Evolutionary conservation across 2,888 invertebrate genomes (phyloP).

Genomic region (Cartodere bifasciata): DNA sequence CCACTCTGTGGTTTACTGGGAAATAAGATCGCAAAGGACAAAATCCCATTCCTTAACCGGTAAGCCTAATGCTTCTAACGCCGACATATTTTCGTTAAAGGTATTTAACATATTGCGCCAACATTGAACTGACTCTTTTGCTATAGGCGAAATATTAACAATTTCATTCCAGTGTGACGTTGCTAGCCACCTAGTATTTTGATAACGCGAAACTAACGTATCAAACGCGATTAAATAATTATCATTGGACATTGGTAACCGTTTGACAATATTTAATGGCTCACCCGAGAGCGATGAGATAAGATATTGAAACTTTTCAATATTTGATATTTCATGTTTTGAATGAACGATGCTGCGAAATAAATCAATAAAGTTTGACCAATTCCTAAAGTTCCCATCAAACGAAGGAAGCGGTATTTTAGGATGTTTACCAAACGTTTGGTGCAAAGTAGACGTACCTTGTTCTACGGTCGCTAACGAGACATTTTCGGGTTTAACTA

Average conservation of each 20-base stretch:
- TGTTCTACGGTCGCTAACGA: no score
- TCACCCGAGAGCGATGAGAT: not conserved
- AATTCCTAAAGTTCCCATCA: not conserved
- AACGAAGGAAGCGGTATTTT: not conserved
- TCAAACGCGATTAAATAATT: not conserved
- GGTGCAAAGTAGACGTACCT: no score
- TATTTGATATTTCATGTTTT: not conserved
- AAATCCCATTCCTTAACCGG: not conserved
- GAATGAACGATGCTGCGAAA: not conserved
- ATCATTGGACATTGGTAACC: not conserved
- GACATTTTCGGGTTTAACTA: no score
- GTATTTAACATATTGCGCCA: not conserved
- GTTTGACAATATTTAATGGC: not conserved
- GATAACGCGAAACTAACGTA: not conserved
- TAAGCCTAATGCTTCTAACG: not conserved
- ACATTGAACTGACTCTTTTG: not conserved
- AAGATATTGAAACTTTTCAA: not conserved
- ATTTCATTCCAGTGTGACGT: not conserved
- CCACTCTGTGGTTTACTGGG: no score
- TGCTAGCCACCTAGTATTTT: not conserved
- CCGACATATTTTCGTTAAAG: not conserved
- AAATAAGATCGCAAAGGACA: not conserved
- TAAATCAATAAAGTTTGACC: slow-evolving; percentile 1
- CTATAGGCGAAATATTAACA: not conserved
- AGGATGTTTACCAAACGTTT: not conserved